Conservation (phyloP, 2,797 vertebrate genomes). For the Octomys mimax region DNA sequence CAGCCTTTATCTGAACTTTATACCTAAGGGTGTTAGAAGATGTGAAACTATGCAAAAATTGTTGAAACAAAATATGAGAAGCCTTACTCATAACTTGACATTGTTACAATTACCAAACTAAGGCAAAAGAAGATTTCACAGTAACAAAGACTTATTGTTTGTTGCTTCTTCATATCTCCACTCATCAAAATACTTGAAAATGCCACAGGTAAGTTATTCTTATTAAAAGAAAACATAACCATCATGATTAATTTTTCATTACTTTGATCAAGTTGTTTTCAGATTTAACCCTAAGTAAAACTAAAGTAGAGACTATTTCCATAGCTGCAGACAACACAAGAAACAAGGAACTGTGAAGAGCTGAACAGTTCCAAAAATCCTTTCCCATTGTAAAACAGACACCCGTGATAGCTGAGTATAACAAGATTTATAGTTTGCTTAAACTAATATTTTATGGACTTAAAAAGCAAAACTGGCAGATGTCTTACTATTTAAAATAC, state of each 20-base stretch:
- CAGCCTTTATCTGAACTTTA: background rate
- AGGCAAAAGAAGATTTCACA: background rate
- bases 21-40: background rate
- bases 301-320: background rate
- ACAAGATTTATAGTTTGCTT: conserved; percentile 61
- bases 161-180: background rate
- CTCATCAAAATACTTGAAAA: background rate
- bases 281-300: background rate
- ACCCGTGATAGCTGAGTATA: conserved; percentile 72
- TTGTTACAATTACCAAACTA: background rate
- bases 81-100: background rate
- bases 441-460: conserved; percentile 26
- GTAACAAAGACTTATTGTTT: background rate
- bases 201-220: background rate
- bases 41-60: background rate
- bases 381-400: conserved; percentile 78
- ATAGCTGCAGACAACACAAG: conserved; percentile 80
- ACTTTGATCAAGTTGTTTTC: background rate
- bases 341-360: conserved; percentile 85
- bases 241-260: background rate
- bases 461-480: conserved; percentile 72
- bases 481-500: conserved; percentile 68
- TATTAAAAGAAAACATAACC: background rate
- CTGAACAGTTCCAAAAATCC: conserved; percentile 83
- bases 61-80: background rate